Evolutionary conservation across 35 echinoderm and acorn worm genomes (phyloP).

Genomic region (Anneissia japonica): DNA sequence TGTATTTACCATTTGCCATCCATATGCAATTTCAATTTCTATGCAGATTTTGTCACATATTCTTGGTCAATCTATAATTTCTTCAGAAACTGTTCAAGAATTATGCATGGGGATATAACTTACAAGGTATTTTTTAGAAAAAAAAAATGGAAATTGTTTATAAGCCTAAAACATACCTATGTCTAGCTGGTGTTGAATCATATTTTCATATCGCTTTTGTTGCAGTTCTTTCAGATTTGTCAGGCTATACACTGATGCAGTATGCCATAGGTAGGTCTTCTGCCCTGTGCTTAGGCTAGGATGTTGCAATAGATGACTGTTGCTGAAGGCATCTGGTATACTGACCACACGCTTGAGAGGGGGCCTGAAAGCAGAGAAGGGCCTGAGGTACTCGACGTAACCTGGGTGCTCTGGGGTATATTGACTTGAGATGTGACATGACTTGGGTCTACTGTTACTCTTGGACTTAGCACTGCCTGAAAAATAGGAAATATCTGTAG

Average conservation of each 20-base stretch:
- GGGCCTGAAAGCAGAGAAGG: slow-evolving; percentile 51
- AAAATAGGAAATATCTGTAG: too few species aligned
- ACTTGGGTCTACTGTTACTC: neutral
- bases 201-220: slow-evolving; percentile 58
- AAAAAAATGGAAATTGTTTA: too few species aligned
- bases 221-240: slow-evolving; percentile 66
- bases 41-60: too few species aligned
- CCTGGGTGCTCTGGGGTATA: slow-evolving; percentile 61
- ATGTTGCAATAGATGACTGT: slow-evolving; percentile 76
- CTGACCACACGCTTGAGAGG: slow-evolving; percentile 44
- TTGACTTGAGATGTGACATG: slow-evolving; percentile 51
- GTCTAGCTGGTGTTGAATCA: slow-evolving; percentile 69
- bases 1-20: too few species aligned
- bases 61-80: too few species aligned
- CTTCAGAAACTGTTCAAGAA: too few species aligned
- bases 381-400: slow-evolving; percentile 55
- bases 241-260: slow-evolving; percentile 87
- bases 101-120: too few species aligned
- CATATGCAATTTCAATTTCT: too few species aligned
- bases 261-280: slow-evolving; percentile 75
- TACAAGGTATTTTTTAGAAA: too few species aligned
- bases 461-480: neutral
- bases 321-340: slow-evolving; percentile 60
- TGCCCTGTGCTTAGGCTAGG: slow-evolving; percentile 63
- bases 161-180: too few species aligned